phyloP scores from a whole-genome alignment of 2,888 invertebrate genomes.

The Caenorhabditis sp. region DNA sequence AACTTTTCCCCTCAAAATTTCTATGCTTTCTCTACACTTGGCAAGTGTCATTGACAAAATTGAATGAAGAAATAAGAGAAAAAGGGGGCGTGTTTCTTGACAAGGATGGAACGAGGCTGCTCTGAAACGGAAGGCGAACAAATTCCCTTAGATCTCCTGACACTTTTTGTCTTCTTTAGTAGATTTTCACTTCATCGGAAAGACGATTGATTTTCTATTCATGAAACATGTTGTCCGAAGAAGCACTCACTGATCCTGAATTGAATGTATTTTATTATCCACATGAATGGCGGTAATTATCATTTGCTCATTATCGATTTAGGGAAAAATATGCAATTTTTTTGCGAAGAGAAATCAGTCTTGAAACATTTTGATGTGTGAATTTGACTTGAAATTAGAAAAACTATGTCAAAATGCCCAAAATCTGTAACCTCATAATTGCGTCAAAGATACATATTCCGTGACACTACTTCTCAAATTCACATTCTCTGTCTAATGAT shows the following conservation, averaged over 20 bases:
- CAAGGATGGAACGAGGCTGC: conserved; percentile 9
- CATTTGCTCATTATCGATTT: too few species aligned
- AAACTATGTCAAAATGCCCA: too few species aligned
- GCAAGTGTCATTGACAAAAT: conserved; percentile 39
- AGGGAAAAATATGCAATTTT: neutral
- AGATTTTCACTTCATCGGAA: neutral
- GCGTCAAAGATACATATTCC: conserved; percentile 15
- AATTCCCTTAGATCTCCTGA: neutral
- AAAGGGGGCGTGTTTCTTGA: conserved; percentile 13
- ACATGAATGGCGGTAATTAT: conserved; percentile 48
- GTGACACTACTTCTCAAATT: conserved; percentile 38
- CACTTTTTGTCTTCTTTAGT: conserved; percentile 11
- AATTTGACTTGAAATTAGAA: too few species aligned
- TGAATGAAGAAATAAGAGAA: conserved; percentile 12
- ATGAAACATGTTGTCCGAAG: conserved; percentile 35
- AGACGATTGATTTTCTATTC: neutral
- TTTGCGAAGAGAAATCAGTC: too few species aligned
- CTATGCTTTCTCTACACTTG: conserved; percentile 4
- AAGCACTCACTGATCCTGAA: conserved; percentile 39
- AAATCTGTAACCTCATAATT: too few species aligned
- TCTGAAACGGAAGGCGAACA: neutral
- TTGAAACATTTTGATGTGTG: too few species aligned
- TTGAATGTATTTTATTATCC: conserved; percentile 49
- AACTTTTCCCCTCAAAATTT: neutral
- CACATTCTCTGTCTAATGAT: conserved; percentile 17